These are phyloP conservation scores for Gadus macrocephalus DNA, from an alignment of 2,113 vertebrate genomes.

Conservation along the genomic window DNA sequence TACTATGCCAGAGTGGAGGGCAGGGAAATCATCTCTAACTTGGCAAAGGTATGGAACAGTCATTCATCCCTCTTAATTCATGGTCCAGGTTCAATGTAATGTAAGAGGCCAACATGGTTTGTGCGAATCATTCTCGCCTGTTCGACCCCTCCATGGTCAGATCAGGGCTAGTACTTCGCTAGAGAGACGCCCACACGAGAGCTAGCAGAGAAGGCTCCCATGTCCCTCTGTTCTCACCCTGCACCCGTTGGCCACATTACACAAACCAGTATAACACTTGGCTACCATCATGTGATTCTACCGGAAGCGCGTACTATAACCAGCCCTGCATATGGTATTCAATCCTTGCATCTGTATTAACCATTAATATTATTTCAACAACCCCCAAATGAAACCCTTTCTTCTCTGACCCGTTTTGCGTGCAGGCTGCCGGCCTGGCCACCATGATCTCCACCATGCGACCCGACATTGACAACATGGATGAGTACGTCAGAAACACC, in stretches of 20 bases:
- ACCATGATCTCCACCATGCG: conserved; percentile 99
- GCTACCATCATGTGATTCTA: neutral
- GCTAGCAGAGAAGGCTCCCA: conserved; percentile 18
- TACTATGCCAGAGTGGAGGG: conserved; percentile 99
- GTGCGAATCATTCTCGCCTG: conserved; percentile 64
- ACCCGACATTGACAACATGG: conserved; percentile 99
- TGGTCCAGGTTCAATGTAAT: neutral
- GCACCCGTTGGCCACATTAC: conserved; percentile 52
- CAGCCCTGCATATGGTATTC: neutral
- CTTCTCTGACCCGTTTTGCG: too few species aligned
- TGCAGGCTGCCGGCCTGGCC: conserved; percentile 94
- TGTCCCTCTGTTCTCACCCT: conserved; percentile 60
- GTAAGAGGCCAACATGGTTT: neutral
- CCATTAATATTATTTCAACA: too few species aligned
- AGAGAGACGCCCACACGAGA: conserved; percentile 61
- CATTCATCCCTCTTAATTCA: too few species aligned
- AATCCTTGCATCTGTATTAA: neutral
- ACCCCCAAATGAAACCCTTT: too few species aligned
- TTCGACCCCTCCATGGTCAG: conserved; percentile 51
- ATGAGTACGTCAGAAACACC: conserved; percentile 97
- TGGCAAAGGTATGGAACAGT: conserved; percentile 85
- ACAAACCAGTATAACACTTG: neutral
- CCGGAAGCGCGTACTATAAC: neutral
- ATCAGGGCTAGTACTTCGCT: conserved; percentile 62
- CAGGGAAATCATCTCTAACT: conserved; percentile 98